Base-by-base conservation (phyloP, 2,113 vertebrate genomes). In the Cavia aperea region DNA sequence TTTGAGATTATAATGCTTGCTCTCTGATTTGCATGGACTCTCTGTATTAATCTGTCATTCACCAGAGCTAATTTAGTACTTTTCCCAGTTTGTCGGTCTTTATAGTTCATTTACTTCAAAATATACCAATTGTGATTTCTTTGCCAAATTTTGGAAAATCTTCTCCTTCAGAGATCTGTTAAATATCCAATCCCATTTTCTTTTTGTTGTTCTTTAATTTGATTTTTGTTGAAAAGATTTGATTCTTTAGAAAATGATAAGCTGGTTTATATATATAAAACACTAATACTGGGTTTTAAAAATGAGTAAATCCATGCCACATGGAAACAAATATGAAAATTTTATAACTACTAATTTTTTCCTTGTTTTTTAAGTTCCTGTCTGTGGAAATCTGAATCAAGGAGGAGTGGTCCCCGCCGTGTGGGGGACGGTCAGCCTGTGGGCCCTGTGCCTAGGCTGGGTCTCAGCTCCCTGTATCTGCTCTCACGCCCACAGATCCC, bases 401-500 rank as follows among this genome's bases (percentile, higher is more conserved):
- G 72, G 33, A 23, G 6, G 19, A 7, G 23, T 78, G 29, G 29
- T 29, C 29, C 18, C 75, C 2, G 12, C 46, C 4, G 7, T 5
- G 39, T 10, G 10, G 62, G 62, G 33, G 29, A 33, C 18, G 4
- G 63, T 14, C 63, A 31, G 68, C 68, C 62, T 9, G 18, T 3
- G 26, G 1, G 75, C 75, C 24, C 5, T 2, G 73, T 15, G 43
- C 14, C 73, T 3, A 31, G 70, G 72, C 73, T 36, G 51, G 60
- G 3, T 43, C 81, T 77, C 33, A 5, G 14, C 62, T 49, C 36
- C 4, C 68, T 49, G 0, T 1, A 0, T 81, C 72, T n/a, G 23
- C 66, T 79, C 81, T 60, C 66, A 26, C 7, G 1, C 73, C 49
- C 63, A 12, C 94, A 99, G 99, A 98, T 99, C 93, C 99, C 98